Percentiles rank a stretch among this genome's conserved stretches.
Evolutionary conservation across 23 tunicate species (phyloP).

Genomic region (Styela plicata): DNA sequence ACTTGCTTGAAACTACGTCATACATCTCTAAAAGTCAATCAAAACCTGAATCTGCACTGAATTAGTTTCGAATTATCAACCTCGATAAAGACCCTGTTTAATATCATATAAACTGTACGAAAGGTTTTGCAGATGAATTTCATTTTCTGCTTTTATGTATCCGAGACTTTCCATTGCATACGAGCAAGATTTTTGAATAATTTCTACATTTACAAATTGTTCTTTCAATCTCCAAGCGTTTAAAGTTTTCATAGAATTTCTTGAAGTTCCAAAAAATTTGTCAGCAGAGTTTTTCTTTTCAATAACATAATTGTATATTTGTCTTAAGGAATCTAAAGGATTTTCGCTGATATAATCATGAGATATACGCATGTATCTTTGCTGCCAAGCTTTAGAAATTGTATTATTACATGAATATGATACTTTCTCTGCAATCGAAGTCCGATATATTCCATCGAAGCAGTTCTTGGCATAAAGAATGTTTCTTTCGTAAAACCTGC

Average conservation of each 20-base stretch:
- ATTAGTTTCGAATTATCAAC: no score
- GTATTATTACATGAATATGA: background rate
- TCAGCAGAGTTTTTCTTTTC: background rate
- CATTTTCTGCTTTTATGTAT: slow-evolving; percentile 17
- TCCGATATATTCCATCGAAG: background rate
- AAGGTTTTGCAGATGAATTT: slow-evolving; percentile 9
- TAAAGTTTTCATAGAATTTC: slow-evolving; percentile 29
- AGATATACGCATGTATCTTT: slow-evolving; percentile 24
- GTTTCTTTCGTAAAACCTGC: slow-evolving; percentile 9
- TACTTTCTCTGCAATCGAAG: background rate
- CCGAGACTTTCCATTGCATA: slow-evolving; percentile 24
- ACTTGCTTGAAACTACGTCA: no score
- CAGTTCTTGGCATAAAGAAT: background rate
- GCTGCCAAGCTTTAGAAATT: slow-evolving; percentile 13
- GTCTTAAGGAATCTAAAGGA: slow-evolving; percentile 22
- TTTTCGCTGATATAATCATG: slow-evolving; percentile 33
- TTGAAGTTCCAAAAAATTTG: slow-evolving; percentile 17
- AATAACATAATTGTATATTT: slow-evolving; percentile 37
- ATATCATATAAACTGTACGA: background rate
- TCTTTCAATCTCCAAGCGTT: slow-evolving; percentile 17
- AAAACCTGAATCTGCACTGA: no score
- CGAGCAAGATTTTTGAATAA: slow-evolving; percentile 23
- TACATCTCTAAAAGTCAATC: no score
- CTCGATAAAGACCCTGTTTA: no score
- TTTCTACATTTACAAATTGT: background rate